Evolutionary conservation across 2,113 vertebrate genomes (phyloP).

Genomic region (Scomber scombrus): DNA sequence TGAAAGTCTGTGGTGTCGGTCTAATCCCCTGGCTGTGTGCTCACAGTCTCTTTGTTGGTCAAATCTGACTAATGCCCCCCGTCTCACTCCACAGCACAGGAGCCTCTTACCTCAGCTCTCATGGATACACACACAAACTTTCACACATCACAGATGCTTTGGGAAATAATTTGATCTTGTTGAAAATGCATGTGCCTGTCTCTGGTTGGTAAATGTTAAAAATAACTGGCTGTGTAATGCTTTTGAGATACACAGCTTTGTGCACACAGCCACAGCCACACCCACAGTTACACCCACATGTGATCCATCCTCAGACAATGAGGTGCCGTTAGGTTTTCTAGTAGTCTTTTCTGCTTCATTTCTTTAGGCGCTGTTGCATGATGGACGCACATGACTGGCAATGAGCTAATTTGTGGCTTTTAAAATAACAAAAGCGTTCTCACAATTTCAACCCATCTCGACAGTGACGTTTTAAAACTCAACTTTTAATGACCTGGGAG

Average conservation of each 20-base stretch:
- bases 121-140: conserved; percentile 17
- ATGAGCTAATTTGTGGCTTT: neutral
- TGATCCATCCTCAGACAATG: neutral
- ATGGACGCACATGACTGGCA: neutral
- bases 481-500: neutral
- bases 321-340: neutral
- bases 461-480: neutral
- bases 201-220: neutral
- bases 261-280: neutral
- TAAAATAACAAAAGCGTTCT: neutral
- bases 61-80: conserved; percentile 80
- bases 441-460: neutral
- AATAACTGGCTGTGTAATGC: neutral
- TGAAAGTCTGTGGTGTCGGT: conserved; percentile 79
- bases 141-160: conserved; percentile 10
- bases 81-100: conserved; percentile 75
- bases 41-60: conserved; percentile 80
- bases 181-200: conserved; percentile 24
- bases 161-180: conserved; percentile 30
- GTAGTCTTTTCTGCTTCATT: too few species aligned
- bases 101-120: conserved; percentile 68
- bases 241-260: too few species aligned
- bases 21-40: conserved; percentile 78
- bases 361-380: neutral
- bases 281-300: neutral